phyloP scores from a whole-genome alignment of 2,888 invertebrate genomes.

The Dicycla oo region DNA sequence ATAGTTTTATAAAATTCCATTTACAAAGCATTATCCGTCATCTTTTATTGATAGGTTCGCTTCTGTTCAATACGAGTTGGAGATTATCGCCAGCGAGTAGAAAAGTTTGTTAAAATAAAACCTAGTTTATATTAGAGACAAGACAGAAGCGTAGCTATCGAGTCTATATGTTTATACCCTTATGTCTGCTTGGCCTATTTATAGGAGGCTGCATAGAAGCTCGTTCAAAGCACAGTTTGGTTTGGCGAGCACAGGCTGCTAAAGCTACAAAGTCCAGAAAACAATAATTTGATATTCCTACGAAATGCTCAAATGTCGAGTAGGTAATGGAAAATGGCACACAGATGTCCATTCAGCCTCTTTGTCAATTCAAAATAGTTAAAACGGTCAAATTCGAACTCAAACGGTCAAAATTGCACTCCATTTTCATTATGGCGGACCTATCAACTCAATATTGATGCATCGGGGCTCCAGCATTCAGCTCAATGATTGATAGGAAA shows the following conservation, averaged over 20 bases:
- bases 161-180: not conserved
- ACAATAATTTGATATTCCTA: not conserved
- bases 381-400: constrained; percentile 14
- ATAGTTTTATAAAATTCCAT: too few relatives aligned
- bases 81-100: not conserved
- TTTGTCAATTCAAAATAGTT: constrained; percentile 5
- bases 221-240: not conserved
- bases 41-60: not conserved
- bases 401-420: constrained; percentile 29
- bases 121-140: not conserved
- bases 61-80: constrained; percentile 7
- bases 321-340: not conserved
- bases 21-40: not conserved
- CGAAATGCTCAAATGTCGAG: not conserved
- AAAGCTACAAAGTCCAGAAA: not conserved
- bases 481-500: constrained; percentile 48
- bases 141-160: not conserved
- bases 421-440: constrained; percentile 33
- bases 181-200: not conserved
- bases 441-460: constrained; percentile 50
- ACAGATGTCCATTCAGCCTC: not conserved
- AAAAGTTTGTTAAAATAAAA: constrained; percentile 6
- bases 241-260: too few relatives aligned
- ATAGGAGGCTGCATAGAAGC: not conserved
- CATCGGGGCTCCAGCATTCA: constrained; percentile 36